Conservation (phyloP, 2,113 vertebrate species). For the Coreoperca whiteheadi region DNA sequence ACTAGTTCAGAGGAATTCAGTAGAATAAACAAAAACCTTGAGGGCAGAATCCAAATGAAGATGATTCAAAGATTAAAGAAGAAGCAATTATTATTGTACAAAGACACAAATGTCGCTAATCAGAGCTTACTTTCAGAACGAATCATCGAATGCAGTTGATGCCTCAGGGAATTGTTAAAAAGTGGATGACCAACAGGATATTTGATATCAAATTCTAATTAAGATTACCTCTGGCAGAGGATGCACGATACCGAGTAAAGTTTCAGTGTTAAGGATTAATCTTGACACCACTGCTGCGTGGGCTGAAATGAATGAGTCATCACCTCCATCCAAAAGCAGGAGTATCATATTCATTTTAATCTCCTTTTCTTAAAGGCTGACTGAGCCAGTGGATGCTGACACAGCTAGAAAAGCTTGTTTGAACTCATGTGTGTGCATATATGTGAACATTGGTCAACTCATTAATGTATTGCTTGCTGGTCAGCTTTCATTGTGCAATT, state of each 20-base stretch:
- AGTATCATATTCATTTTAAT: constrained; percentile 11
- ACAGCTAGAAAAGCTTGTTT: background rate
- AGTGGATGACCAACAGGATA: background rate
- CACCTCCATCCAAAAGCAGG: background rate
- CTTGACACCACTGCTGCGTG: constrained; percentile 5
- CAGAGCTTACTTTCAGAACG: background rate
- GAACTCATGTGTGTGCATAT: background rate
- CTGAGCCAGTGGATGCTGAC: background rate
- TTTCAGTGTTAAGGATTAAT: constrained; percentile 31
- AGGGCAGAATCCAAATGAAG: background rate
- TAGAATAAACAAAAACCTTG: background rate
- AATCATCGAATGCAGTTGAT: background rate
- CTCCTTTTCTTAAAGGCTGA: constrained; percentile 19
- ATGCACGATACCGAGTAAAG: constrained; percentile 19
- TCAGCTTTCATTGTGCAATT: background rate
- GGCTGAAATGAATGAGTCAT: constrained; percentile 42
- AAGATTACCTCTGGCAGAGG: background rate
- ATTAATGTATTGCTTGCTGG: background rate
- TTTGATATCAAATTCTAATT: constrained; percentile 21
- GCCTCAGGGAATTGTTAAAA: background rate
- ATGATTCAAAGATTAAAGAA: background rate
- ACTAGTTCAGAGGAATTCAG: background rate
- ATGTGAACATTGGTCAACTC: background rate
- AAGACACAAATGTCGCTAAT: background rate
- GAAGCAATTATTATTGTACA: background rate